phyloP scores from a whole-genome alignment of 2,113 vertebrate species.

The Rhodinocichla rosea region DNA sequence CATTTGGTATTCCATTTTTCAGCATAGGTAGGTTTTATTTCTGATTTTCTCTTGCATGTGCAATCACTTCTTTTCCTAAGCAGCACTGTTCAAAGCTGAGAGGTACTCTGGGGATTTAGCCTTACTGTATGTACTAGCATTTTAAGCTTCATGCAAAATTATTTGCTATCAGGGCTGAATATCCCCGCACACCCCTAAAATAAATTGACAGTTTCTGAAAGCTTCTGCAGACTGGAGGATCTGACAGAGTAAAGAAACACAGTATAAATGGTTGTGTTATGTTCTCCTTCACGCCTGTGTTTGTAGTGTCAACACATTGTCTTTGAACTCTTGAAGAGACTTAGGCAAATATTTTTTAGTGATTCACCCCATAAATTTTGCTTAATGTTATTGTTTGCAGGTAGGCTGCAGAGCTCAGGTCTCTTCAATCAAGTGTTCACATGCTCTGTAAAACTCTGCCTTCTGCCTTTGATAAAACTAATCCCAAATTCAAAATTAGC shows the following conservation, averaged over 20 bases:
- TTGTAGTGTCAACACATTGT: constrained; percentile 9
- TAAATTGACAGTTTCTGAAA: constrained; percentile 18
- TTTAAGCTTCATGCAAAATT: constrained; percentile 57
- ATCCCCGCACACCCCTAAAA: neutral
- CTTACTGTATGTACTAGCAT: neutral
- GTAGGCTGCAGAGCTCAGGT: neutral
- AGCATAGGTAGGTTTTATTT: constrained; percentile 7
- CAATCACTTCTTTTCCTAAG: constrained; percentile 36
- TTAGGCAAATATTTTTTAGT: neutral
- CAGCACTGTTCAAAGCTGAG: constrained; percentile 30
- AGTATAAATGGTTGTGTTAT: neutral
- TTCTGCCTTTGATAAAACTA: neutral
- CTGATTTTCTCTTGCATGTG: constrained; percentile 45
- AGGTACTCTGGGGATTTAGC: constrained; percentile 39
- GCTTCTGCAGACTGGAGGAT: neutral
- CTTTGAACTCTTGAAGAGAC: neutral
- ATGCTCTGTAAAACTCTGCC: neutral
- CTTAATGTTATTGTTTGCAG: neutral
- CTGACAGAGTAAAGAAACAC: constrained; percentile 24
- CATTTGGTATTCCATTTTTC: constrained; percentile 42
- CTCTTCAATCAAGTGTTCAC: neutral
- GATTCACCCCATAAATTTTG: neutral
- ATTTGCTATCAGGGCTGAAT: constrained; percentile 41
- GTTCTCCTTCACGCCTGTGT: neutral
- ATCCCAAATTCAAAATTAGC: neutral